A percentile compares a stretch with the other conserved stretches of the same genome.
Evolutionary conservation across 2,113 vertebrate genomes (phyloP).

Genomic region (Hippocampus zosterae): DNA sequence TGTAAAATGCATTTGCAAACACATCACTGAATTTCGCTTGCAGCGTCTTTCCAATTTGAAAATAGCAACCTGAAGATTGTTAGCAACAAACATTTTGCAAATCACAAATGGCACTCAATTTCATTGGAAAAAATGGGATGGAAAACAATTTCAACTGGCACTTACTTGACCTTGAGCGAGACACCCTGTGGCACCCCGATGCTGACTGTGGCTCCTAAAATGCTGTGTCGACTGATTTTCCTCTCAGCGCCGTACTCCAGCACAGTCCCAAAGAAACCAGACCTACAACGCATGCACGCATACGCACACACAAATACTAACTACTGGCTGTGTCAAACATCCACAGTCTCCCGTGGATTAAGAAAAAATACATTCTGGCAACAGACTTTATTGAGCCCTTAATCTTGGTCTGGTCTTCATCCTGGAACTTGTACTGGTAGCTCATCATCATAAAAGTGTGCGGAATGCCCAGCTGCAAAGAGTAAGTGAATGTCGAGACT

Average conservation of each 20-base stretch:
- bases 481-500: conserved; percentile 10
- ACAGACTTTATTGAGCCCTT: conserved; percentile 94
- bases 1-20: too few relatives aligned
- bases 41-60: background rate
- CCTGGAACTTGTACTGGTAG: conserved; percentile 98
- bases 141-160: background rate
- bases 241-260: conserved; percentile 94
- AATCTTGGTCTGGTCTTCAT: conserved; percentile 93
- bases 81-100: background rate
- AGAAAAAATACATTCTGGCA: background rate
- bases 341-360: background rate
- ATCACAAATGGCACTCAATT: background rate
- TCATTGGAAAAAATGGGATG: background rate
- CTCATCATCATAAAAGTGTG: conserved; percentile 94
- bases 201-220: conserved; percentile 90
- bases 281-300: conserved; percentile 65
- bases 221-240: conserved; percentile 95
- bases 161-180: conserved; percentile 96
- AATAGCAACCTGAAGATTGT: background rate
- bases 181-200: conserved; percentile 93
- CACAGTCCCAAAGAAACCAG: conserved; percentile 93
- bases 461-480: conserved; percentile 88
- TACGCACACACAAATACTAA: conserved; percentile 1
- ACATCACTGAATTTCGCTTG: background rate
- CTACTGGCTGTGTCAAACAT: background rate